phyloP scores from a whole-genome alignment of 1,140 invertebrate genomes.

The Nylanderia fulva region DNA sequence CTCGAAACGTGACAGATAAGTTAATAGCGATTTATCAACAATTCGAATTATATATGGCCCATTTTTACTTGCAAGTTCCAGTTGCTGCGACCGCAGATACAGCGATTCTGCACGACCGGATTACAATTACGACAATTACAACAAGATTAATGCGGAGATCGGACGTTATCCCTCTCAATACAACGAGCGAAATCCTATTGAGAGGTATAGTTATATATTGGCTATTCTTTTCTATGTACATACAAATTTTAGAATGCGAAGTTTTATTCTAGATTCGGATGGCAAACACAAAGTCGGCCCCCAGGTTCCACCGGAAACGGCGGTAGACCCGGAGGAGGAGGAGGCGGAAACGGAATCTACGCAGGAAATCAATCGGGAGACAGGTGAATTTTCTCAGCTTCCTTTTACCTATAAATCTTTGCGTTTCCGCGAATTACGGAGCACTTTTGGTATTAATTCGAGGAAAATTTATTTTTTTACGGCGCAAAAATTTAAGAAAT shows the following conservation, averaged over 20 bases:
- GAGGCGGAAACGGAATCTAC: conserved; percentile 31
- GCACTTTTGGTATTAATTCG: not conserved
- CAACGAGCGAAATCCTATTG: conserved; percentile 68
- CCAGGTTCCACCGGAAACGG: conserved; percentile 40
- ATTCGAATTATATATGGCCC: conserved; percentile 18
- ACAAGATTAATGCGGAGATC: conserved; percentile 44
- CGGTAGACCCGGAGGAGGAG: conserved; percentile 29
- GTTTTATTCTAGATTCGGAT: conserved; percentile 60
- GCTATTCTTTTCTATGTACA: too few relatives aligned
- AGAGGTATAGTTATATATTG: conserved; percentile 68
- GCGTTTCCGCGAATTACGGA: not conserved
- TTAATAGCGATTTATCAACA: not conserved
- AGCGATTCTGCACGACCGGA: conserved; percentile 64
- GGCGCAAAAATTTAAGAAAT: not conserved
- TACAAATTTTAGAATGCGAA: not conserved
- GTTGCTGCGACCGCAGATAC: conserved; percentile 74
- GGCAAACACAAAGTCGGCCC: conserved; percentile 61
- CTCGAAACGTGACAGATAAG: not conserved
- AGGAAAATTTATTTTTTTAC: too few relatives aligned
- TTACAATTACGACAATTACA: conserved; percentile 23
- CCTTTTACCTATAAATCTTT: conserved; percentile 4
- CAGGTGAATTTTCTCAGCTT: conserved; percentile 58
- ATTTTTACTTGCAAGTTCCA: conserved; percentile 71
- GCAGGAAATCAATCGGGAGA: conserved; percentile 59
- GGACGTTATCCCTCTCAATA: conserved; percentile 67